Percentiles rank a stretch among this genome's conserved stretches.
phyloP scores from a whole-genome alignment of 2,888 invertebrate species.

The Gasteruption jaculator region DNA sequence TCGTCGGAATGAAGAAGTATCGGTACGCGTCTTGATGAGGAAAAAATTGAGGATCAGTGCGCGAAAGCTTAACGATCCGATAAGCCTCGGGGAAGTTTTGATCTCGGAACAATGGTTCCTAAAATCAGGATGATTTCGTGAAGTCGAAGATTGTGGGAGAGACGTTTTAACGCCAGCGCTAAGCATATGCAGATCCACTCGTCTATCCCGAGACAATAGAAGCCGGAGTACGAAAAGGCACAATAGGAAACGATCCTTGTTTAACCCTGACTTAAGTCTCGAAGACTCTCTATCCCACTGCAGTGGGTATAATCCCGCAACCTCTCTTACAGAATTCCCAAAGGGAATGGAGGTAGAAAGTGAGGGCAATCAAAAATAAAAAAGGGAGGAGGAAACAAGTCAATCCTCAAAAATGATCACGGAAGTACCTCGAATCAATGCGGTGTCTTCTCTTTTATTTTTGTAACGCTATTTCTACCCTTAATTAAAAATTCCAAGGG shows the following conservation, averaged over 20 bases:
- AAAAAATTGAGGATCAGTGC: too few relatives aligned
- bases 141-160: slow-evolving; percentile 31
- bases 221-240: slow-evolving; percentile 40
- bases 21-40: too few relatives aligned
- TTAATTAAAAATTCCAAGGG: too few relatives aligned
- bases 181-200: slow-evolving; percentile 53
- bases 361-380: slow-evolving; percentile 21
- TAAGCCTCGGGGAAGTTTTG: too few relatives aligned
- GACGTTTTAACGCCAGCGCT: slow-evolving; percentile 46
- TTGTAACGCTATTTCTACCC: too few relatives aligned
- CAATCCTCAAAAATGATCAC: too few relatives aligned
- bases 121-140: slow-evolving; percentile 34
- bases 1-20: too few relatives aligned
- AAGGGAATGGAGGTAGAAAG: slow-evolving; percentile 33
- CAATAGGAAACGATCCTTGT: slow-evolving; percentile 51
- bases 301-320: slow-evolving; percentile 48
- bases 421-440: too few relatives aligned
- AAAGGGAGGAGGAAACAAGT: slow-evolving; percentile 11
- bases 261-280: slow-evolving; percentile 52
- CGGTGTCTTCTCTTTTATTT: too few relatives aligned
- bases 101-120: too few relatives aligned
- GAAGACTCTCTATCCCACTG: slow-evolving; percentile 48
- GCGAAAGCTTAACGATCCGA: too few relatives aligned
- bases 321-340: slow-evolving; percentile 43
- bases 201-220: slow-evolving; percentile 50